phyloP scores from a whole-genome alignment of 2,113 vertebrate genomes.

The Phocoena phocoena region DNA sequence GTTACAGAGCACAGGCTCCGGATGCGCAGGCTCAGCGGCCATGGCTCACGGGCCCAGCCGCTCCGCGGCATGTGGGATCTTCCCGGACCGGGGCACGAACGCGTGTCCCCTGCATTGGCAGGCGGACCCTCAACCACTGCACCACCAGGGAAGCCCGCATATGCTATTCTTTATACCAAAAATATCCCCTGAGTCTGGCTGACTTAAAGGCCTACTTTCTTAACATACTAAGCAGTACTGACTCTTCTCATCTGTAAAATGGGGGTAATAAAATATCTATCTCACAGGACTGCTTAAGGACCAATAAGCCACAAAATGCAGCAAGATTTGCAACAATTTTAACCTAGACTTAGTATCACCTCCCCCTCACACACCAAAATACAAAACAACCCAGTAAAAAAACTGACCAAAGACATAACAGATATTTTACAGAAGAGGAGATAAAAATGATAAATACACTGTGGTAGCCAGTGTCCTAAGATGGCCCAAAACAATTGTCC shows the following conservation, averaged over 20 bases:
- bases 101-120: no score
- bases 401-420: neutral
- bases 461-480: neutral
- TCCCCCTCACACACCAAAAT: neutral
- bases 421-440: neutral
- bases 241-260: constrained; percentile 4
- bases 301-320: constrained; percentile 11
- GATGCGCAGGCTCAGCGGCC: no score
- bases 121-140: no score
- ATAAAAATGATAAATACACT: constrained; percentile 20
- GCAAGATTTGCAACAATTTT: constrained; percentile 13
- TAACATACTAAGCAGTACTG: neutral
- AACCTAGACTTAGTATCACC: neutral
- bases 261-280: neutral
- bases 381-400: neutral
- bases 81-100: no score
- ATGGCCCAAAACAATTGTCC: neutral
- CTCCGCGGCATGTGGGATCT: no score
- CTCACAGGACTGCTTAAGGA: neutral
- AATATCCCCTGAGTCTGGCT: neutral
- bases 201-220: neutral
- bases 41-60: no score
- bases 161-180: constrained; percentile 32
- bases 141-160: neutral
- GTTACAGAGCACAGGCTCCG: no score